These are phyloP conservation scores for Anabas testudineus DNA, from an alignment of 2,797 vertebrate species.

Conservation along the genomic window DNA sequence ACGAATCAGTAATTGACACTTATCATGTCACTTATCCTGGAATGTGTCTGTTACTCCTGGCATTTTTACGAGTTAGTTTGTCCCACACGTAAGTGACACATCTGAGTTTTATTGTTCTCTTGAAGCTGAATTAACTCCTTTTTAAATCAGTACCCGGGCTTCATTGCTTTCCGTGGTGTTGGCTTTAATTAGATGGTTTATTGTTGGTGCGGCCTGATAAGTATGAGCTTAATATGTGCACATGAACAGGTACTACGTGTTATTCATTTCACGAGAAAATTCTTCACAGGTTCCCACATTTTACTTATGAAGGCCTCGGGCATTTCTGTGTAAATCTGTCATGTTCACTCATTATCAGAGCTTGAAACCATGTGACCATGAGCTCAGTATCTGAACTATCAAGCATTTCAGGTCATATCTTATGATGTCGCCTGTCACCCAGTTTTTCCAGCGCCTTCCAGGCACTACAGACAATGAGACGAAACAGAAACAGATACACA, in stretches of 20 bases:
- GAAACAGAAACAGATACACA: not conserved
- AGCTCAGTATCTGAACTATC: constrained; percentile 56
- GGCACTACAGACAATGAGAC: not conserved
- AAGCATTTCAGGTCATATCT: constrained; percentile 15
- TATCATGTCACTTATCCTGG: too few relatives aligned
- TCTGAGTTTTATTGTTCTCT: constrained; percentile 4
- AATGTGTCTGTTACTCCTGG: not conserved
- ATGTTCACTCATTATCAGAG: constrained; percentile 48
- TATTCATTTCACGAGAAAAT: not conserved
- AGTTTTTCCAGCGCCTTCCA: not conserved
- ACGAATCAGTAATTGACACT: not conserved
- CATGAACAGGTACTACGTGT: not conserved
- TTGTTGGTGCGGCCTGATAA: constrained; percentile 9
- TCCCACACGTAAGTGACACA: not conserved
- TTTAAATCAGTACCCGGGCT: constrained; percentile 12
- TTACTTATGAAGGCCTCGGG: constrained; percentile 28
- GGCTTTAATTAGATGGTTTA: constrained; percentile 29
- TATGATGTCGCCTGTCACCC: not conserved
- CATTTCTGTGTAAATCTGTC: constrained; percentile 46
- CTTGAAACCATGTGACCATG: not conserved
- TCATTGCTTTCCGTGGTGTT: not conserved
- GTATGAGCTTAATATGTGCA: constrained; percentile 9
- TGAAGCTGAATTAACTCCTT: constrained; percentile 19
- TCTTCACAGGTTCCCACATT: constrained; percentile 43
- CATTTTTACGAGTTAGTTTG: constrained; percentile 9